Percentiles rank a stretch among this genome's conserved stretches.
Conservation (phyloP, 1,140 invertebrate species). For the Pristionchus pacificus region DNA sequence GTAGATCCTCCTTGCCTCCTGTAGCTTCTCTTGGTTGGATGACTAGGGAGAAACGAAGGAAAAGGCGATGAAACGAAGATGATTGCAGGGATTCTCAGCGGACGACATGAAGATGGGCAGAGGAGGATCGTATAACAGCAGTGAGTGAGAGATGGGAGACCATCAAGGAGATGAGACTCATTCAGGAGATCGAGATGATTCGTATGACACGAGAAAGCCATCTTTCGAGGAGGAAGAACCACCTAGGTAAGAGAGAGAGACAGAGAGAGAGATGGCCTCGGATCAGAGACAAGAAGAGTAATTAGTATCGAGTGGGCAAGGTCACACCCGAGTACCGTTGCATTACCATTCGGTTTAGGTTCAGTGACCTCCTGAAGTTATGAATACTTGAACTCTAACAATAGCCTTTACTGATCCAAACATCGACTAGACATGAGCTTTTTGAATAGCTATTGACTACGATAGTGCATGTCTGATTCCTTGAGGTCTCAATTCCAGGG, state of each 20-base stretch:
- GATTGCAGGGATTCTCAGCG: slow-evolving; percentile 12
- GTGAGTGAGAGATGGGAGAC: no score
- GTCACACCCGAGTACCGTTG: no score
- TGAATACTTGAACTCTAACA: no score
- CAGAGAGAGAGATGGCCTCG: no score
- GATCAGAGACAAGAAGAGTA: slow-evolving; percentile 18
- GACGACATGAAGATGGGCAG: slow-evolving; percentile 15
- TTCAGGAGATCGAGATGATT: slow-evolving; percentile 15
- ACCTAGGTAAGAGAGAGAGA: no score
- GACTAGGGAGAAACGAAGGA: neutral
- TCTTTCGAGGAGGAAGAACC: slow-evolving; percentile 18
- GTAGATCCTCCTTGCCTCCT: no score
- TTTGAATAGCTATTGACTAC: no score
- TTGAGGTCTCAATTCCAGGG: slow-evolving; percentile 16
- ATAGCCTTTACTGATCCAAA: no score
- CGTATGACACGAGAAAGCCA: slow-evolving; percentile 1
- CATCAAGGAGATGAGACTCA: neutral
- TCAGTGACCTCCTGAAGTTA: slow-evolving; percentile 1
- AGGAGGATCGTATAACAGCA: slow-evolving; percentile 7
- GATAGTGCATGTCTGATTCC: slow-evolving; percentile 1
- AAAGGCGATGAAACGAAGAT: neutral
- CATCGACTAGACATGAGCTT: no score
- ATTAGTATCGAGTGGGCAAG: no score
- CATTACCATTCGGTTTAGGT: no score
- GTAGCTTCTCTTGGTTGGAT: neutral